phyloP scores from a whole-genome alignment of 2,888 invertebrate species.

The Bimastos eiseni region DNA sequence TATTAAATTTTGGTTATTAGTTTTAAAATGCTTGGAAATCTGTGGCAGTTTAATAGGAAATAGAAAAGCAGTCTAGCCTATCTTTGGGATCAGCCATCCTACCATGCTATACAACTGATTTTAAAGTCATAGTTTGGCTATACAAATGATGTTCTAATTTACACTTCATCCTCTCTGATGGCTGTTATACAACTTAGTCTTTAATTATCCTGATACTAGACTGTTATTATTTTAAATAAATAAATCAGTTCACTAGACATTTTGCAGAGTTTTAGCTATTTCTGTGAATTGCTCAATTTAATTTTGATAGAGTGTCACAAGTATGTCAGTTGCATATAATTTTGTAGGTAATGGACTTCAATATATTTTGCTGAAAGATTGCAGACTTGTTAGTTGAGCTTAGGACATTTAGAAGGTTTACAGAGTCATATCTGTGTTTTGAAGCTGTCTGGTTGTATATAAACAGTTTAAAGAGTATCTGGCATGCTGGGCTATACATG shows the following conservation, averaged over 20 bases:
- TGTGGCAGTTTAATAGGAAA: background rate
- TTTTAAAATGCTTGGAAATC: conserved; percentile 9
- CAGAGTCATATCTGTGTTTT: background rate
- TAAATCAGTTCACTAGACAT: background rate
- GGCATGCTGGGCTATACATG: background rate
- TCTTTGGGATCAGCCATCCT: background rate
- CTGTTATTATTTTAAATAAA: too few relatives aligned
- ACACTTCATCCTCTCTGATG: too few relatives aligned
- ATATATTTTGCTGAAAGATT: background rate
- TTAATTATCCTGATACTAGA: too few relatives aligned
- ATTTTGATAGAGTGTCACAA: background rate
- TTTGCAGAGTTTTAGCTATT: background rate
- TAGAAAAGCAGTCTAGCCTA: background rate
- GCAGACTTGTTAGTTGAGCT: background rate
- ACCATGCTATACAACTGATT: background rate
- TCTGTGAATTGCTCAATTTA: background rate
- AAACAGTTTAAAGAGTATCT: background rate
- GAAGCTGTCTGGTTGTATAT: background rate
- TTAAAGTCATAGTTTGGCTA: background rate
- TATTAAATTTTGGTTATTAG: background rate
- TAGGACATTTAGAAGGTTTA: background rate
- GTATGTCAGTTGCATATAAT: background rate
- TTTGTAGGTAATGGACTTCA: conserved; percentile 69
- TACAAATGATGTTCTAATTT: too few relatives aligned
- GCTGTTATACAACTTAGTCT: too few relatives aligned